These are phyloP conservation scores for Myocastor coypus DNA, from an alignment of 2,113 vertebrate species.

Conservation along the genomic window DNA sequence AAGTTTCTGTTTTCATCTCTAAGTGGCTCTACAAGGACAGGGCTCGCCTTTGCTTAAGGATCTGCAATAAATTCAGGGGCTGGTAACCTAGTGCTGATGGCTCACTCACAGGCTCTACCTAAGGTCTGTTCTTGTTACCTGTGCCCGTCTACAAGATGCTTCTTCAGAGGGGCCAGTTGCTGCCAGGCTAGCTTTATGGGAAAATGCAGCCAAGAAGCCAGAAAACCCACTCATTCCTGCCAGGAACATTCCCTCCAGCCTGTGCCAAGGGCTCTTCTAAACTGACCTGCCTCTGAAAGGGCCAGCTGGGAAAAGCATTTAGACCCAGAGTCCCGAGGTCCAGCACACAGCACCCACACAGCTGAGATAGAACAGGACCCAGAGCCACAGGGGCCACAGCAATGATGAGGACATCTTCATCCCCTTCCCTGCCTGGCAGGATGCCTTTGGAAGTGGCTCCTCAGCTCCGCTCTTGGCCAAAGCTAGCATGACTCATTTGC, in stretches of 20 bases:
- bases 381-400: background rate
- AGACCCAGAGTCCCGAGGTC: background rate
- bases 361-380: background rate
- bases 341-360: background rate
- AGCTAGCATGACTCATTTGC: conserved; percentile 66
- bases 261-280: background rate
- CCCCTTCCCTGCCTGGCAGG: background rate
- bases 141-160: background rate
- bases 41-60: background rate
- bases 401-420: too few species aligned
- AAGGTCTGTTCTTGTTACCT: background rate
- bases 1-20: background rate
- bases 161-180: background rate
- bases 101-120: background rate
- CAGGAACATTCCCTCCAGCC: background rate
- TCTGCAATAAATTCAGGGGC: background rate
- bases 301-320: background rate
- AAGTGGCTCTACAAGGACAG: background rate
- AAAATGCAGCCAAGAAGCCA: background rate
- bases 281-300: background rate
- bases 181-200: background rate
- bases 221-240: background rate
- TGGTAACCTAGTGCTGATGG: too few species aligned
- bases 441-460: background rate
- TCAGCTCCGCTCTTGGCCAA: background rate